Percentiles rank a stretch among this genome's conserved stretches.
Evolutionary conservation across 2,113 vertebrate species (phyloP).

Genomic region (Muscicapa adusta): DNA sequence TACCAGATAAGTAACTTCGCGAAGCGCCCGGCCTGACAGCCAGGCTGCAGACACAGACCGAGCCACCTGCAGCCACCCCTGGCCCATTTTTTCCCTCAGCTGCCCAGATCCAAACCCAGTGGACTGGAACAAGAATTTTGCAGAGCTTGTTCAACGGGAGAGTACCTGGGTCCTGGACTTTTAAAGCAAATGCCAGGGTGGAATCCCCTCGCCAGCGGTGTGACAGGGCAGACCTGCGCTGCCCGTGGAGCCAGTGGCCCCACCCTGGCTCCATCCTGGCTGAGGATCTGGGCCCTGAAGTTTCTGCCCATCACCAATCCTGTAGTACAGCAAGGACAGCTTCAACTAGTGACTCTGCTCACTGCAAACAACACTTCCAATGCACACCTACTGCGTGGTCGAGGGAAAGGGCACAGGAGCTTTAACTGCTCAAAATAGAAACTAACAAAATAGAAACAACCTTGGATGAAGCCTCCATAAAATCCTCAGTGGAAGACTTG

Average conservation of each 20-base stretch:
- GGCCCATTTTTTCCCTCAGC: neutral
- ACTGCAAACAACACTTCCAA: conserved; percentile 68
- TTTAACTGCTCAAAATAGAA: conserved; percentile 57
- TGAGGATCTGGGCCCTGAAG: neutral
- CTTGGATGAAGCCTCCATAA: conserved; percentile 74
- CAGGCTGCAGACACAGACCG: neutral
- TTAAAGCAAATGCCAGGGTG: neutral
- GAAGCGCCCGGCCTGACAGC: neutral
- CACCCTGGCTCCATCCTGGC: neutral
- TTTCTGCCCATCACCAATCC: neutral
- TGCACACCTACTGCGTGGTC: conserved; percentile 54
- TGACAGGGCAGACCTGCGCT: neutral
- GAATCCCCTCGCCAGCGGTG: neutral
- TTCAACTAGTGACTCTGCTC: neutral
- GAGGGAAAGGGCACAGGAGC: conserved; percentile 72
- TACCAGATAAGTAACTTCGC: neutral
- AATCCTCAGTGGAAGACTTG: conserved; percentile 82
- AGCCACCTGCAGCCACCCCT: neutral
- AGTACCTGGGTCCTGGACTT: neutral
- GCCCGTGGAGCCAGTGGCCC: neutral
- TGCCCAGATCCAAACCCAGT: neutral
- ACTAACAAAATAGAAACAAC: conserved; percentile 49
- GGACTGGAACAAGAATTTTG: neutral
- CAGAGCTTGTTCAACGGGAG: neutral
- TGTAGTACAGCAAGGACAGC: neutral